Conservation (phyloP, 2,797 vertebrate species). For the Arnoldichthys spilopterus region DNA sequence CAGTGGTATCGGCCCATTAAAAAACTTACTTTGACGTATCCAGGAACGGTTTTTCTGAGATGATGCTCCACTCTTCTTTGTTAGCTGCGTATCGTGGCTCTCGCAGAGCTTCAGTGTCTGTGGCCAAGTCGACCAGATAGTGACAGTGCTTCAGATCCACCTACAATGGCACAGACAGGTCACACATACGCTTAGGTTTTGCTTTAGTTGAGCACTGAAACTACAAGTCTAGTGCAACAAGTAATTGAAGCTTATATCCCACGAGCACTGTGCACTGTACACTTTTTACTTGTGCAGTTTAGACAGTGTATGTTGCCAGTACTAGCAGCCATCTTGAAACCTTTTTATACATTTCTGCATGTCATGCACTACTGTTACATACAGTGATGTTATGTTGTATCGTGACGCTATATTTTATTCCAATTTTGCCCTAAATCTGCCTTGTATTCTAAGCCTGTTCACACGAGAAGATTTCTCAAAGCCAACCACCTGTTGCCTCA, state of each 20-base stretch:
- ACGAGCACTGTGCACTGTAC: too few species aligned
- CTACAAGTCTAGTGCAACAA: too few species aligned
- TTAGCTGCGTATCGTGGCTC: constrained; percentile 89
- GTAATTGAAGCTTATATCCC: too few species aligned
- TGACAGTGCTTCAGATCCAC: constrained; percentile 92
- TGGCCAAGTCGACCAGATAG: constrained; percentile 94
- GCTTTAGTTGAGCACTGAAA: too few species aligned
- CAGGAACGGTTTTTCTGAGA: constrained; percentile 93
- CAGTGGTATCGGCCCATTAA: too few species aligned
- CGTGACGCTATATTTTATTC: background rate
- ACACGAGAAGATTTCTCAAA: background rate
- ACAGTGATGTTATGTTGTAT: background rate
- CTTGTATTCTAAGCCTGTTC: background rate
- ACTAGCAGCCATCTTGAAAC: too few species aligned
- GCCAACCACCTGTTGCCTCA: background rate
- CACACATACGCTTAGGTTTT: background rate
- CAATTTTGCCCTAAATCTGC: background rate
- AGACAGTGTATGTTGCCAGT: too few species aligned
- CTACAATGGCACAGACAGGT: constrained; percentile 66
- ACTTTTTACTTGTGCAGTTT: too few species aligned
- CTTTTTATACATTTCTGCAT: too few species aligned
- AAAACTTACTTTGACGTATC: constrained; percentile 85
- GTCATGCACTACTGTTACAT: background rate
- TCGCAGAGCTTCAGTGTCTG: constrained; percentile 75
- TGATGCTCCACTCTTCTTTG: constrained; percentile 89